A percentile compares a stretch with the other conserved stretches of the same genome.
phyloP scores from a whole-genome alignment of 1,140 invertebrate genomes.

The Stenopsyche tienmushanensis region DNA sequence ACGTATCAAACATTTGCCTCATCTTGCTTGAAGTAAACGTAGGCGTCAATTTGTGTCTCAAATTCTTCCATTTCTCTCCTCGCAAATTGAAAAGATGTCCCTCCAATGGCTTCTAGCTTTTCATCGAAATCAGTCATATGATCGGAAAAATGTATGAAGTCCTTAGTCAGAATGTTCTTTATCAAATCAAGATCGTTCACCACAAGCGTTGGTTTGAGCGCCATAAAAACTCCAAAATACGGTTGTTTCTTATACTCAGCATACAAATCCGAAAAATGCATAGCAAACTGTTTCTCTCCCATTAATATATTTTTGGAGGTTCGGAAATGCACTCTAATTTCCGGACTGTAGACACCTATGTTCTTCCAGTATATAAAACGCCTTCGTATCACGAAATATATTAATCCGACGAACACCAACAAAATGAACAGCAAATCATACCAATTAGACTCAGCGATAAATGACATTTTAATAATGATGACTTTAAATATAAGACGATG shows the following conservation, averaged over 20 bases:
- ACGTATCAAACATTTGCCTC: conserved; percentile 58
- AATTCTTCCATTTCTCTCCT: conserved; percentile 60
- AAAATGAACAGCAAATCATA: neutral
- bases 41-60: conserved; percentile 62
- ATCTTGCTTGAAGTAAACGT: conserved; percentile 66
- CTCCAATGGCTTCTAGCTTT: conserved; percentile 53
- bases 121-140: conserved; percentile 53
- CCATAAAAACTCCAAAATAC: conserved; percentile 2
- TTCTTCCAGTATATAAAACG: conserved; percentile 34
- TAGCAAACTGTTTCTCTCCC: conserved; percentile 45
- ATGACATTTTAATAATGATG: neutral
- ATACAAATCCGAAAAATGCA: conserved; percentile 49
- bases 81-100: conserved; percentile 55
- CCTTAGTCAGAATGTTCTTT: conserved; percentile 59
- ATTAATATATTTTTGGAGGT: conserved; percentile 51
- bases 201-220: conserved; percentile 46
- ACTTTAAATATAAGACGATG: neutral
- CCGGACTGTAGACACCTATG: conserved; percentile 45
- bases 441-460: neutral
- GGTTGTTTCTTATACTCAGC: conserved; percentile 39
- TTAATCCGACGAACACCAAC: neutral
- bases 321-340: conserved; percentile 44
- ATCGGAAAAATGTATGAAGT: conserved; percentile 58
- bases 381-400: neutral
- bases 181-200: conserved; percentile 61